Evolutionary conservation across 2,113 vertebrate genomes (phyloP).

Genomic region (Paramormyrops kingsleyae): DNA sequence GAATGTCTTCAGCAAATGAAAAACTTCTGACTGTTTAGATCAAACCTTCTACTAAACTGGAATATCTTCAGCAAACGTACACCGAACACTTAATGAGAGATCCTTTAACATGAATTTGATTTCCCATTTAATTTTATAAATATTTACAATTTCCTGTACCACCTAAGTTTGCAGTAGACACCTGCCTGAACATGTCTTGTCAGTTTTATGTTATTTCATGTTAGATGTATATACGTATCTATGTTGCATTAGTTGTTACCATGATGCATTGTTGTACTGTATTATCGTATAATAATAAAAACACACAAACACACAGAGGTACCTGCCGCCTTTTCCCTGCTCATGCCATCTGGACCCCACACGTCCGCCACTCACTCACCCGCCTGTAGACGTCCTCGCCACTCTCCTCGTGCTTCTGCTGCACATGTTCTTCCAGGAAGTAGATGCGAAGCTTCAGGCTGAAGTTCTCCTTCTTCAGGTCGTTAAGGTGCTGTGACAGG

Average conservation of each 20-base stretch:
- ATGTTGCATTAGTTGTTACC: neutral
- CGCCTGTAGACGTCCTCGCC: slow-evolving; percentile 80
- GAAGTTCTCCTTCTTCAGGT: slow-evolving; percentile 99
- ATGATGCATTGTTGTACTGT: neutral
- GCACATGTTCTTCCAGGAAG: slow-evolving; percentile 95
- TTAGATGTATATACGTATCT: neutral
- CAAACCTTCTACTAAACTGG: neutral
- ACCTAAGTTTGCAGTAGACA: neutral
- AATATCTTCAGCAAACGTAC: neutral
- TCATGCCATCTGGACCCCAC: neutral
- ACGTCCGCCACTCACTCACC: slow-evolving; percentile 61
- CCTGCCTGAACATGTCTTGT: neutral
- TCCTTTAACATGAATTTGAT: neutral
- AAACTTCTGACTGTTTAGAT: neutral
- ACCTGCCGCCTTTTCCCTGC: neutral
- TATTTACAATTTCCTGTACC: neutral
- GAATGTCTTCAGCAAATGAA: neutral
- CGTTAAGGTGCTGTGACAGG: slow-evolving; percentile 96
- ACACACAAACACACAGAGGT: neutral
- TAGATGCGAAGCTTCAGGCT: slow-evolving; percentile 99
- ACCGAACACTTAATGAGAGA: neutral
- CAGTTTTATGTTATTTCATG: neutral
- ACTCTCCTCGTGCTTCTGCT: slow-evolving; percentile 88
- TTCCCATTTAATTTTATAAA: neutral
- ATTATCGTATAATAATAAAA: neutral